phyloP scores from a whole-genome alignment of 2,888 invertebrate genomes.

The Pasiphila rectangulata region DNA sequence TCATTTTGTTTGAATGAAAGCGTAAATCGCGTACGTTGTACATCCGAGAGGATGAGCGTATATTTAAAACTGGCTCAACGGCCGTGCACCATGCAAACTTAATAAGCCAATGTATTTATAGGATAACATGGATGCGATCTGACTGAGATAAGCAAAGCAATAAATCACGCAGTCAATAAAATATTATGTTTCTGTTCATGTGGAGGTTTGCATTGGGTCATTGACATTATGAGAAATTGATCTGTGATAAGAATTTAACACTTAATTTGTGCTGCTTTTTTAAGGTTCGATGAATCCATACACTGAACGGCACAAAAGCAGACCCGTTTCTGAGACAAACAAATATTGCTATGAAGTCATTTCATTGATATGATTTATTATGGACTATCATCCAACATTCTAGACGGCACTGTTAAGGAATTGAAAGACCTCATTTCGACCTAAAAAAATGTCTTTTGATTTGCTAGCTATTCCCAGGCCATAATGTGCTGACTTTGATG shows the following conservation, averaged over 20 bases:
- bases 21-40: neutral
- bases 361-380: too few relatives aligned
- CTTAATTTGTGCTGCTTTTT: too few relatives aligned
- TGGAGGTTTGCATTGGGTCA: conserved; percentile 6
- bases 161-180: conserved; percentile 17
- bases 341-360: too few relatives aligned
- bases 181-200: conserved; percentile 5
- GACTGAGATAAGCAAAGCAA: conserved; percentile 21
- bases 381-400: too few relatives aligned
- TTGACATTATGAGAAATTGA: neutral
- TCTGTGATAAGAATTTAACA: neutral
- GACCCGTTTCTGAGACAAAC: too few relatives aligned
- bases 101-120: conserved; percentile 30
- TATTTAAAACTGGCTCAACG: conserved; percentile 16
- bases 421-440: too few relatives aligned
- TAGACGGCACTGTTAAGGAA: too few relatives aligned
- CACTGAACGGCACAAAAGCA: too few relatives aligned
- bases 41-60: conserved; percentile 1
- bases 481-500: too few relatives aligned
- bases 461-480: too few relatives aligned
- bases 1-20: neutral
- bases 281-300: too few relatives aligned
- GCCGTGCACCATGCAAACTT: conserved; percentile 27
- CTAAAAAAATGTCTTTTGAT: too few relatives aligned
- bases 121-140: conserved; percentile 16